Evolutionary conservation across 2,113 vertebrate genomes (phyloP).

Genomic region (Riparia riparia): DNA sequence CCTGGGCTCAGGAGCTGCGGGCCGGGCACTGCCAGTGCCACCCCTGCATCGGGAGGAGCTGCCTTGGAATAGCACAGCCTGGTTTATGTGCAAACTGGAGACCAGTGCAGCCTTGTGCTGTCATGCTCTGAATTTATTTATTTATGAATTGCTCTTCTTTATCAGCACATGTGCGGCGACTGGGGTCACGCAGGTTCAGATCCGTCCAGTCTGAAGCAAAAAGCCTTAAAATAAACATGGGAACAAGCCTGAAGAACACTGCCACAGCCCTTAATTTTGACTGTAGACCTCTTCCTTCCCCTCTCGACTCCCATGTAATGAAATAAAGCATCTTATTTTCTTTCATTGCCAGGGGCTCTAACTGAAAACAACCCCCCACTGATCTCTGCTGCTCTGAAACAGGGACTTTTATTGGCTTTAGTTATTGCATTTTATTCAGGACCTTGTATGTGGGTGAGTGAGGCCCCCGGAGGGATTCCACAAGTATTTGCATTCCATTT

Average conservation of each 20-base stretch:
- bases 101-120: not conserved
- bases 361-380: conserved; percentile 62
- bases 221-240: not conserved
- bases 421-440: conserved; percentile 70
- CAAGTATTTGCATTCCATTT: conserved; percentile 56
- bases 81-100: not conserved
- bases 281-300: conserved; percentile 46
- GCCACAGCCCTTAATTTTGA: conserved; percentile 38
- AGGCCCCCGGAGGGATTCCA: conserved; percentile 42
- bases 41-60: not conserved
- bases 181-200: not conserved
- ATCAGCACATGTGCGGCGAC: not conserved
- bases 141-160: not conserved
- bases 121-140: not conserved
- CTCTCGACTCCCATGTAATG: conserved; percentile 2
- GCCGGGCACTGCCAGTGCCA: not conserved
- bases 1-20: not conserved
- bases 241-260: not conserved
- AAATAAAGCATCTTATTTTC: conserved; percentile 70
- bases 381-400: conserved; percentile 60
- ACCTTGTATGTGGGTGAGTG: conserved; percentile 58
- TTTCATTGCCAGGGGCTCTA: conserved; percentile 60
- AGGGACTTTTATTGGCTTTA: conserved; percentile 69
- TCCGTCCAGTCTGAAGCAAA: not conserved
- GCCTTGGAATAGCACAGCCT: not conserved